Base-by-base conservation (phyloP, 1,140 invertebrate species). In the Chelonus insularis region DNA sequence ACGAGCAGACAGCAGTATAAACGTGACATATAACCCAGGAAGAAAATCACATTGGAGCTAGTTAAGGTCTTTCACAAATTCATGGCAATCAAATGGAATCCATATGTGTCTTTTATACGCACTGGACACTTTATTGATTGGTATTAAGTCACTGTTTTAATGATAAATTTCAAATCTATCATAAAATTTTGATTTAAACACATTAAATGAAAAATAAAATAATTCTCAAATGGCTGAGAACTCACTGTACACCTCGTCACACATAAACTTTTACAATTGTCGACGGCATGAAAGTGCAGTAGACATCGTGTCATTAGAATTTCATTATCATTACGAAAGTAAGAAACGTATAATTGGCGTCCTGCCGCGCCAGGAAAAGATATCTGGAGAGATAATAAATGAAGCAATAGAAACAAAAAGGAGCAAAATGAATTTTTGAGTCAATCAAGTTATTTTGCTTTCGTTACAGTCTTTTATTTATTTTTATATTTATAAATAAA, bases 281-380 rank as follows among this genome's bases (percentile, higher is more conserved):
- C 32, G 18, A 52, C 58, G 37, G 67, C 66, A 68, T 65, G 62
- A 63, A 62, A 65, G 58, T 68, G 41, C 52, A 63, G 68, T 72
- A 69, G 74, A 74, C 73, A 70, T 72, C 65, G 60, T 59, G 71
- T 77, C 75, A 76, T 80, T 79, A 78, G 73, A 75, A 73, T 75
- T 72, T 74, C 73, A 78, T 78, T 71, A 69, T 66, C 70, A 69
- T 78, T 75, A 68, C 70, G 67, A 72, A 70, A 75, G 57, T 63
- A 25, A 45, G 52, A 47, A 55, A 66, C 61, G 63, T 64, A 68
- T 79, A 79, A 80, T 80, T 80, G 77, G 76, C 72, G 72, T 71
- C 77, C 76, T 68, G 72, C 68, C 55, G 72, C 37, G 75, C 29
- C 67, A 39, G 57, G 52, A 67, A 60, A 66, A 76, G 75, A 76